A percentile compares a stretch with the other conserved stretches of the same genome.
These are phyloP conservation scores for Patella pellucida DNA, from an alignment of 2,888 invertebrate species.

Conservation along the genomic window DNA sequence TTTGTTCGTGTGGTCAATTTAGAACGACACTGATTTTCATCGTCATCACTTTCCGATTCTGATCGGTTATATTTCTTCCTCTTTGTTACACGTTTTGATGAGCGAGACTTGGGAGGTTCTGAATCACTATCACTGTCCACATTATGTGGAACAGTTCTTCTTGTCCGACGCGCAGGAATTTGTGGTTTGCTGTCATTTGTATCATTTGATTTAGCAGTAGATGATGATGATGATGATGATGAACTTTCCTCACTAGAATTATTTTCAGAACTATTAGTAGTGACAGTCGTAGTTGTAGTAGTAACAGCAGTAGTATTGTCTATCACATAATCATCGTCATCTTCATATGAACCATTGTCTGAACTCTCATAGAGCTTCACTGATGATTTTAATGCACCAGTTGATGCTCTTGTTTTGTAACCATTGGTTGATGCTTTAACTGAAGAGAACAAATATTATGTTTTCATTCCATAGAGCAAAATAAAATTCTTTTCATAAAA, in stretches of 20 bases:
- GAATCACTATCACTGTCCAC: neutral
- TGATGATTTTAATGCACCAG: conserved; percentile 22
- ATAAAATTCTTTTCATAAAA: too few relatives aligned
- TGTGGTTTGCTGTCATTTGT: conserved; percentile 12
- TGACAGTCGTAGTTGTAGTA: neutral
- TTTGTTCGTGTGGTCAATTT: neutral
- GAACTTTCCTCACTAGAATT: conserved; percentile 24
- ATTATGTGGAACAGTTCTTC: neutral
- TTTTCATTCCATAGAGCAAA: too few relatives aligned
- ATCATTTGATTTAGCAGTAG: conserved; percentile 25
- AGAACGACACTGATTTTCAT: neutral
- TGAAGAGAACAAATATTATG: neutral
- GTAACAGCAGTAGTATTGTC: neutral
- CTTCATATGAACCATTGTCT: conserved; percentile 28
- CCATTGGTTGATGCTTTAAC: neutral
- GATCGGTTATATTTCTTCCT: neutral
- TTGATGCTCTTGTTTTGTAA: conserved; percentile 19
- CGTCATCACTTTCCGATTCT: neutral
- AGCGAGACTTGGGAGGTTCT: neutral
- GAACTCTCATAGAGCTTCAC: conserved; percentile 25
- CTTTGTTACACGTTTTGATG: neutral
- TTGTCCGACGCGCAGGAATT: neutral
- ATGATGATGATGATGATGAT: conserved; percentile 18
- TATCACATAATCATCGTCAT: conserved; percentile 25
- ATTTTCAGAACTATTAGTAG: neutral